Percentiles rank a stretch among this genome's conserved stretches.
phyloP scores from a whole-genome alignment of 2,888 invertebrate species.

The Callimorpha dominula region DNA sequence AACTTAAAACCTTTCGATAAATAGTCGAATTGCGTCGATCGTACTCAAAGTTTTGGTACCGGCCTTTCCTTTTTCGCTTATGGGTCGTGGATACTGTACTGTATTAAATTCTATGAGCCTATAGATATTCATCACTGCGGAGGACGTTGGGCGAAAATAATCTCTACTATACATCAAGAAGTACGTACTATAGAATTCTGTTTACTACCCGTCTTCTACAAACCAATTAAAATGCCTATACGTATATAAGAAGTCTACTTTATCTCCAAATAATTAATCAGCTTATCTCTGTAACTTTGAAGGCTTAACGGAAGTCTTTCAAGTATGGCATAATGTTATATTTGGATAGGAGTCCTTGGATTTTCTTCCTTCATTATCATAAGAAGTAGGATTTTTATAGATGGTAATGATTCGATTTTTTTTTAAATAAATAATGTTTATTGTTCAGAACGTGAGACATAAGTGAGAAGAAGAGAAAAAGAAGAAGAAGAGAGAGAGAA shows the following conservation, averaged over 20 bases:
- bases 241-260: not conserved
- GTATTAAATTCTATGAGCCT: too few species aligned
- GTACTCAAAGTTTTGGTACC: too few species aligned
- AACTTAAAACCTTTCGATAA: too few species aligned
- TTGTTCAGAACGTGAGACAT: too few species aligned
- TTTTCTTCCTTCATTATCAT: not conserved
- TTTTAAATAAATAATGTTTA: not conserved
- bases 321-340: not conserved
- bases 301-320: conserved; percentile 9
- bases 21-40: too few species aligned
- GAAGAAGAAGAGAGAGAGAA: too few species aligned
- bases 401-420: not conserved
- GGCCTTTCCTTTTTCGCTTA: too few species aligned
- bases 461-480: too few species aligned
- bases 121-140: too few species aligned
- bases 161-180: too few species aligned
- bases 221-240: not conserved
- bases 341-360: conserved; percentile 2
- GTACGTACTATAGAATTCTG: not conserved
- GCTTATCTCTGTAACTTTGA: conserved; percentile 20
- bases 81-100: too few species aligned
- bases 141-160: too few species aligned
- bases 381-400: not conserved
- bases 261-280: conserved; percentile 19
- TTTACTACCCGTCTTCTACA: not conserved